Base-by-base conservation (phyloP, 2,113 vertebrate species). In the Paramormyrops kingsleyae region DNA sequence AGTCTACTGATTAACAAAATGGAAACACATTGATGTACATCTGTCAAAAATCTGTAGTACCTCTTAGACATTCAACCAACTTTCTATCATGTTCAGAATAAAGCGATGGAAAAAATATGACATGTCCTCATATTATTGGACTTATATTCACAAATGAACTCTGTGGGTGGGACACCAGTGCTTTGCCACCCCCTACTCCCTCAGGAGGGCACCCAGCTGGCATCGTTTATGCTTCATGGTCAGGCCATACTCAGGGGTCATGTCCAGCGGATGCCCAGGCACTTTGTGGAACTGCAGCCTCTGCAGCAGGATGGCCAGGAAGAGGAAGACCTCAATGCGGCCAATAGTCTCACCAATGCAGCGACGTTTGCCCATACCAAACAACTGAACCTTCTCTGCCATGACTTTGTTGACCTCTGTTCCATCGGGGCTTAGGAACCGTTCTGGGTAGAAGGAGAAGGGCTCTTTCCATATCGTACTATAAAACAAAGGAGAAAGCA, bases 391-490 rank as follows among this genome's bases (percentile, higher is more conserved):
- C 91, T 97, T 99, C 88, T 99, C 98, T 0, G 94, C 92, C 21
- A 97, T 95, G 0, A 27, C 0, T 70, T 93, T 96, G 93, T 95
- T 95, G 53, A 99, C 1, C 1, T 95, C 94, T 0, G 92, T 94
- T 53, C 98, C 97, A 0, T 94, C 35, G 0, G 89, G 0, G 0
- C 13, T 94, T 56, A 99, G 96, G 94, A 99, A 99, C 0, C 99
- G 96, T 47, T 98, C 96, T 0, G 97, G 98, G 5, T 91, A 94
- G 94, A 99, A 99, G 50, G 88, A 39, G 0, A 91, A 94, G 0
- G 99, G 98, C 0, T 99, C 96, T 44, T 97, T 95, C 99, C 98
- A 99, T 46, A 97, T 89, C 15, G 95, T 94, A 88, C 99, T 99
- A 92, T 39, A 90, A 89, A 88, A 74, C 35, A 12, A 5, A 10